phyloP scores from a whole-genome alignment of 23 tunicate genomes.

The Diplosoma virens region DNA sequence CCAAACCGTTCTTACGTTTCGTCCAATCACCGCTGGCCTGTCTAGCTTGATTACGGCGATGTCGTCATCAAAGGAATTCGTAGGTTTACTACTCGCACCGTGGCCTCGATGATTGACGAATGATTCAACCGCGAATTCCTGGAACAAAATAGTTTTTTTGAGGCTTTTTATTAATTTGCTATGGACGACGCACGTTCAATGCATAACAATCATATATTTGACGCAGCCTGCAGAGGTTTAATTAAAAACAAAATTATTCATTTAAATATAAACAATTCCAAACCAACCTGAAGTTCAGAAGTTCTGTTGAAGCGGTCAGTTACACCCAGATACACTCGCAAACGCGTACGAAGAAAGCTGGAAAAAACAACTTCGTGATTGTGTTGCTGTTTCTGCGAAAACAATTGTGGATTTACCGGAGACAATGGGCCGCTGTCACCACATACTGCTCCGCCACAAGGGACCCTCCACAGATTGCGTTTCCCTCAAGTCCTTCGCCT shows the following conservation, averaged over 20 bases:
- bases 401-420: neutral
- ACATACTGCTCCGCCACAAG: slow-evolving; percentile 42
- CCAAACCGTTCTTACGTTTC: slow-evolving; percentile 61
- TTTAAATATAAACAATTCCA: too few species aligned
- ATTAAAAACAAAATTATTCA: too few species aligned
- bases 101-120: neutral
- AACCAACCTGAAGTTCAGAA: too few species aligned
- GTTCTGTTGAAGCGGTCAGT: slow-evolving; percentile 8
- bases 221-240: too few species aligned
- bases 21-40: slow-evolving; percentile 34
- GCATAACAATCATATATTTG: too few species aligned
- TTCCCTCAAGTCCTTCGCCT: neutral
- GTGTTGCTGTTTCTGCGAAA: too few species aligned
- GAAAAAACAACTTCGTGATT: neutral
- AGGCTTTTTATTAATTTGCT: too few species aligned
- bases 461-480: slow-evolving; percentile 60
- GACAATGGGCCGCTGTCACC: slow-evolving; percentile 70
- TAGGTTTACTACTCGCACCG: neutral
- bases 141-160: too few species aligned
- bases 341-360: neutral
- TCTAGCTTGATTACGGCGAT: slow-evolving; percentile 64
- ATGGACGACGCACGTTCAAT: too few species aligned
- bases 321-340: slow-evolving; percentile 26
- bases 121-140: neutral
- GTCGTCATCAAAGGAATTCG: slow-evolving; percentile 27